Percentiles rank a stretch among this genome's conserved stretches.
Conservation (phyloP, 2,797 vertebrate genomes). For the Platyrinchus mystaceus region DNA sequence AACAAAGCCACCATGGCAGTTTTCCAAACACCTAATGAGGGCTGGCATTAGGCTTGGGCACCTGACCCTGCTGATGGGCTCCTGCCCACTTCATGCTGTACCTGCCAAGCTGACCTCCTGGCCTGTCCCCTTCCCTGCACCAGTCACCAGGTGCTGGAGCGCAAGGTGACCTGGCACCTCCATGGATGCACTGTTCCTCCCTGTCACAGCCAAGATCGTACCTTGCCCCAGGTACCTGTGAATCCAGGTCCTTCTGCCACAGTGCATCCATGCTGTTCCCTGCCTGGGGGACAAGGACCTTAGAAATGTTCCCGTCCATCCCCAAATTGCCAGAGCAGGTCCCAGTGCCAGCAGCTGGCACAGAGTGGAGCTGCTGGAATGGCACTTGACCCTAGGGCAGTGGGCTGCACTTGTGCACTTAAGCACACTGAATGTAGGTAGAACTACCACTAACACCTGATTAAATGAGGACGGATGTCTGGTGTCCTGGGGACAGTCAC, state of each 20-base stretch:
- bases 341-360: neutral
- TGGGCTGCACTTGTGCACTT: neutral
- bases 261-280: neutral
- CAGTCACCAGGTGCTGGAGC: neutral
- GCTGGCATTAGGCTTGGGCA: neutral
- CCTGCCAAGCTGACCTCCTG: neutral
- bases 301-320: neutral
- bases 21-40: neutral
- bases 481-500: neutral
- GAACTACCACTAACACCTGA: neutral
- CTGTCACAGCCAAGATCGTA: neutral
- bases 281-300: neutral
- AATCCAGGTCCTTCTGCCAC: neutral
- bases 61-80: neutral
- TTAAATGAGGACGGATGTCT: slow-evolving; percentile 2
- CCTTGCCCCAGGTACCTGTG: neutral
- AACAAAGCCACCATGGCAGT: neutral
- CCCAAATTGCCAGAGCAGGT: neutral
- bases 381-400: neutral
- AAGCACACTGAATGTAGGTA: neutral
- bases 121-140: neutral
- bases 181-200: neutral
- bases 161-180: neutral
- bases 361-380: neutral
- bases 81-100: neutral